Evolutionary conservation across 2,113 vertebrate genomes (phyloP).

Genomic region (Fulica atra): DNA sequence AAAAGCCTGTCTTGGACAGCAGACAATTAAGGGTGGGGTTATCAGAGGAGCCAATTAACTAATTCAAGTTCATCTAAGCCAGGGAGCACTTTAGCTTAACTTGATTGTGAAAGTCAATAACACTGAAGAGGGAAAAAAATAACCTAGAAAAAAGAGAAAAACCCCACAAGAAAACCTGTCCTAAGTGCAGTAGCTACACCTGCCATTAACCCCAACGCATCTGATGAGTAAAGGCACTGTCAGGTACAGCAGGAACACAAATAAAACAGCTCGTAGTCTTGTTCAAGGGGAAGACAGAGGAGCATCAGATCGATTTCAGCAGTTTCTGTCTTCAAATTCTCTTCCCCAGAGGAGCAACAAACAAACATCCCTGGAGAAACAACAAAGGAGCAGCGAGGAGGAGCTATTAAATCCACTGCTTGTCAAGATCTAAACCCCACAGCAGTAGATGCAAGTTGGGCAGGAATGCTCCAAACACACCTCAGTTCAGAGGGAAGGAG

Average conservation of each 20-base stretch:
- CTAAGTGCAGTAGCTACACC: neutral
- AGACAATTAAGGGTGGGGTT: neutral
- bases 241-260: neutral
- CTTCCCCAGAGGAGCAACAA: neutral
- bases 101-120: neutral
- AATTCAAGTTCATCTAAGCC: slow-evolving; percentile 1
- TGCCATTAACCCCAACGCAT: neutral
- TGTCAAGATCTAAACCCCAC: neutral
- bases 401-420: neutral
- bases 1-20: neutral
- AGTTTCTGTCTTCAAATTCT: neutral
- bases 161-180: neutral
- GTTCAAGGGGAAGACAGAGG: neutral
- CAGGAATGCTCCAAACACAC: neutral
- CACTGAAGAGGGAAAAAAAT: neutral
- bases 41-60: slow-evolving; percentile 23
- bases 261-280: neutral
- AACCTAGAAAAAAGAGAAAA: too few species aligned
- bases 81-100: neutral
- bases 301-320: neutral
- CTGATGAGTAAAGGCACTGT: neutral
- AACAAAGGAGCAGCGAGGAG: neutral
- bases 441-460: neutral
- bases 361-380: neutral
- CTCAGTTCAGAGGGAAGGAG: neutral